Evolutionary conservation across 2,888 invertebrate species (phyloP), one percentile per base, ranked within the genome.

Genomic region (Pinctada fucata): DNA sequence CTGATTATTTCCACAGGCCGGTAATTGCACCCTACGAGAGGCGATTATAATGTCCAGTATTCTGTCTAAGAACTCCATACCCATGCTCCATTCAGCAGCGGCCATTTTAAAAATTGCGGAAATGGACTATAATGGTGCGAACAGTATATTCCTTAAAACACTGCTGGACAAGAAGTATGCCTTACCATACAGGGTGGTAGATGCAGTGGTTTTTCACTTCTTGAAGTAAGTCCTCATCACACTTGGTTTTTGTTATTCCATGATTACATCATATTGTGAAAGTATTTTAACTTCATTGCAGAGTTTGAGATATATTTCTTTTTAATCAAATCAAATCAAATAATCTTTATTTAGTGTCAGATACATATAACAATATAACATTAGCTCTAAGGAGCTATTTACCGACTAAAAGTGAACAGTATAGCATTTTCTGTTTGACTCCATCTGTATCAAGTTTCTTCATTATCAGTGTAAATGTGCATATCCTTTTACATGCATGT

Each of bases 111-210:
- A 97, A 94, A 97, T 99, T 79, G 98, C 98, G 66, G 98, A 98
- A 94, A 98, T 99, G 98, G 97, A 97, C 88, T 92, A 92, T 83
- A 91, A 87, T 48, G 99, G 99, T 2, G 97, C 99, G 0, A 98
- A 96, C 93, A 98, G 98, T 52, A 97, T 99, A 89, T 97, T 99
- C 91, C 94, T 99, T 76, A 94, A 98, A 81, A 96, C 97, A 91
- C 95, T 99, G 80, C 95, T 99, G 83, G 98, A 99, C 91, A 99
- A 99, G 93, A 98, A 99, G 91, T 99, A 99, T 94, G 98, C 99
- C 0, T 94, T 99, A 76, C 99, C 99, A 0, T 99, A 96, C 92
- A 94, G 97, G 88, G 99, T 98, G 1, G 95, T 99, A 3, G 99
- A 99, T 94, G 97, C 97, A 13, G 95, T 97, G 4, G 97, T 99